Conservation (phyloP, 1,140 invertebrate species). For the Tetramorium parvispinum region DNA sequence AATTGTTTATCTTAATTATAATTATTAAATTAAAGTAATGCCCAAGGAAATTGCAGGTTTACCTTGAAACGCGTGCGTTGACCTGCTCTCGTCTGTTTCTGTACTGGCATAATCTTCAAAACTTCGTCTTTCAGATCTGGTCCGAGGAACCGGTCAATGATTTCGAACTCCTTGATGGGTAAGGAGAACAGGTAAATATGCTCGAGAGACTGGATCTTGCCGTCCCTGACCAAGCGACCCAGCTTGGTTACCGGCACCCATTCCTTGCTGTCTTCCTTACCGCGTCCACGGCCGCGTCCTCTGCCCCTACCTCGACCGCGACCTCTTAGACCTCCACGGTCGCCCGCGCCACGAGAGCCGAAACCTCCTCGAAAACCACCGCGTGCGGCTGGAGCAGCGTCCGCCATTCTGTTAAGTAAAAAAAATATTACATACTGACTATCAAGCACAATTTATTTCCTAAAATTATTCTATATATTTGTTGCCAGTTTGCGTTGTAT, state of each 20-base stretch:
- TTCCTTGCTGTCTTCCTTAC: conserved; percentile 98
- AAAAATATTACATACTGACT: conserved; percentile 37
- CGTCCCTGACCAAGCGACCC: conserved; percentile 98
- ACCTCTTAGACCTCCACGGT: conserved; percentile 92
- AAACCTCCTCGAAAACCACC: conserved; percentile 97
- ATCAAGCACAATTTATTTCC: neutral
- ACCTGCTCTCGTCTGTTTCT: conserved; percentile 99
- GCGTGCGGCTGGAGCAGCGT: conserved; percentile 96
- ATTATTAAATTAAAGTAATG: no score
- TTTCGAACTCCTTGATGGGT: conserved; percentile 99
- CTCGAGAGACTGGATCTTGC: conserved; percentile 98
- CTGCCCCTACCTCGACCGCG: conserved; percentile 93
- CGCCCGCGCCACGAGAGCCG: conserved; percentile 92
- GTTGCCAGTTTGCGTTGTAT: no score
- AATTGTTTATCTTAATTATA: no score
- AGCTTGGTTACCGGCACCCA: conserved; percentile 99
- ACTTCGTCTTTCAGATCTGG: conserved; percentile 97
- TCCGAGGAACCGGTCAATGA: conserved; percentile 99
- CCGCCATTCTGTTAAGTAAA: conserved; percentile 92
- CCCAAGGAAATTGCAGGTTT: neutral
- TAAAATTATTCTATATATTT: neutral
- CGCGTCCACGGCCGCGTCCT: conserved; percentile 93
- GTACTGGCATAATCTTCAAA: conserved; percentile 99
- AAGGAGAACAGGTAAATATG: conserved; percentile 99
- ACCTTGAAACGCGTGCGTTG: conserved; percentile 99